These are phyloP conservation scores for Cephus pulcher DNA, from an alignment of 2,888 invertebrate species.

Conservation along the genomic window DNA sequence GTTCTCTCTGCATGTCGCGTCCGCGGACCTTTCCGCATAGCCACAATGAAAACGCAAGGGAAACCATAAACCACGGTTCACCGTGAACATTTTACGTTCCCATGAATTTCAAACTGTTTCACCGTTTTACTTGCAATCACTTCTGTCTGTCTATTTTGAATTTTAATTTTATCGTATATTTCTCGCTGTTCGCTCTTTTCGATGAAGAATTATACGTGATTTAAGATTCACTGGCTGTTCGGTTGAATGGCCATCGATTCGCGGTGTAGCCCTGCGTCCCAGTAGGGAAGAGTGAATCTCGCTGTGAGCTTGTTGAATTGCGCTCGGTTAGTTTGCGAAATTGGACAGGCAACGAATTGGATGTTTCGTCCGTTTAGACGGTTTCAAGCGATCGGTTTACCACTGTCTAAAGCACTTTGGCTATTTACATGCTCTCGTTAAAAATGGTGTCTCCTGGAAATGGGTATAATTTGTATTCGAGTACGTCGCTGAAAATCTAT, in stretches of 20 bases:
- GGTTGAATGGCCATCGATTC: background rate
- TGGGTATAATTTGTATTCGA: background rate
- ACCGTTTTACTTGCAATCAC: background rate
- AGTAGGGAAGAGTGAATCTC: background rate
- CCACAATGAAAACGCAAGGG: background rate
- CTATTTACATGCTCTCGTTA: slow-evolving; percentile 1
- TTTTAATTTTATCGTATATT: background rate
- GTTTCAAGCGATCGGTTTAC: slow-evolving; percentile 10
- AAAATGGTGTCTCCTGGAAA: background rate
- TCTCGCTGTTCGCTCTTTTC: background rate
- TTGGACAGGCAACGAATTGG: slow-evolving; percentile 20
- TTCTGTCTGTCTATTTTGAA: background rate
- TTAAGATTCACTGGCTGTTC: background rate
- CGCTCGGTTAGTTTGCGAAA: slow-evolving; percentile 19
- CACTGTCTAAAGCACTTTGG: background rate
- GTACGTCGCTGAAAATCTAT: background rate
- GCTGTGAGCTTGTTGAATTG: slow-evolving; percentile 13
- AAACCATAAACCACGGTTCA: background rate
- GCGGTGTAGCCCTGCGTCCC: background rate
- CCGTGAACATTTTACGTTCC: background rate
- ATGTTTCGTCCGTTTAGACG: slow-evolving; percentile 9
- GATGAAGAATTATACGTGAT: background rate
- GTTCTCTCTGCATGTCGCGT: slow-evolving; percentile 4
- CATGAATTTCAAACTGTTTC: background rate
- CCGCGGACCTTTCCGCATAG: slow-evolving; percentile 14